Evolutionary conservation across 2,797 vertebrate species (phyloP), one percentile per base, ranked within the genome.

Genomic region (Bradypus variegatus): DNA sequence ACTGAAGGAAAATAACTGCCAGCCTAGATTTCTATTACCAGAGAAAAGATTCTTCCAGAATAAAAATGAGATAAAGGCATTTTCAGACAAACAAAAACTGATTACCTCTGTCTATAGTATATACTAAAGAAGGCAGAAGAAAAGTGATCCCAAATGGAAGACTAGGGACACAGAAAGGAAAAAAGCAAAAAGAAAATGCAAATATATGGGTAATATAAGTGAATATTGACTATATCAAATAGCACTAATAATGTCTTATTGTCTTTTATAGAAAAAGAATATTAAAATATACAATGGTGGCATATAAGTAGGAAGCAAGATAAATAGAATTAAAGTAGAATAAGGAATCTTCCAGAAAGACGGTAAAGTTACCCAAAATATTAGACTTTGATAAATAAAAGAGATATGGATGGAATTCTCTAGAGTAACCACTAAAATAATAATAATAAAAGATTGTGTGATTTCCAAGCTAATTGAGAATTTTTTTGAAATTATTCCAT

Each of bases 1-100:
- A 50, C 18, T 21, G 21, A 81, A 48, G 65, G 62, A 86, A 90
- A 80, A 78, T 78, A 87, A 53, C 77, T 85, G 89, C 89, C 91
- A 79, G 67, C 58, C 23, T 78, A 41, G 83, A 48, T 65, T 67
- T 86, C 80, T 64, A 25, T 62, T 64, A 62, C 55, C 70, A 45
- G 69, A 83, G 60, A 50, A 87, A 50, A 80, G 7, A n/a, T 31
- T 65, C 80, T 88, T 67, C 93, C 75, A 62, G 67, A 86, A 77
- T 29, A 41, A 72, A 88, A 77, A 50, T 3, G 25, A 53, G 85
- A 62, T 38, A 18, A 65, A 67, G 86, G 8, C 79, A 67, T 67
- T 84, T 85, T 36, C 86, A 88, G 60, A 55, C 41, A 64, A 76
- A 89, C 27, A 67, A 50, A 73, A 65, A 45, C 29, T 29, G 45